Percentiles rank a stretch among this genome's conserved stretches.
Evolutionary conservation across 2,797 vertebrate species (phyloP).

Genomic region (Selene dorsalis): DNA sequence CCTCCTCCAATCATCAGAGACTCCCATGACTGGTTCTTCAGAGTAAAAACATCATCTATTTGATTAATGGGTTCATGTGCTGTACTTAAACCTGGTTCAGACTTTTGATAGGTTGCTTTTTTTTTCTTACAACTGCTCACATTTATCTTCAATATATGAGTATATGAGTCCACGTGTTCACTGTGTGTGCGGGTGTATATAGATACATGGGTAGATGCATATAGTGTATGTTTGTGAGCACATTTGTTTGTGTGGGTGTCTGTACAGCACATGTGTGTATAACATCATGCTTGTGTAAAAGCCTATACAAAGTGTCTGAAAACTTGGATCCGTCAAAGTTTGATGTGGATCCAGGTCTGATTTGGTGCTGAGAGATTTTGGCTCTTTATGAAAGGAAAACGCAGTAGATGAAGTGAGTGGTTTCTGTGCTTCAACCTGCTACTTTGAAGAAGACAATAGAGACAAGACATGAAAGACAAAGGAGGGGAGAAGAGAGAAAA

Average conservation of each 20-base stretch:
- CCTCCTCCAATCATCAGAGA: background rate
- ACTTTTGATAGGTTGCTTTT: background rate
- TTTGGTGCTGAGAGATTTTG: conserved; percentile 83
- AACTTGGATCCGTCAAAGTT: background rate
- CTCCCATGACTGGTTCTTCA: background rate
- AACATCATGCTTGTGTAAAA: background rate
- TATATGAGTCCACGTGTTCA: background rate
- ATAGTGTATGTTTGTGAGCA: background rate
- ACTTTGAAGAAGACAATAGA: conserved; percentile 10
- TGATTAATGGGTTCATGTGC: background rate
- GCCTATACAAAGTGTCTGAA: background rate
- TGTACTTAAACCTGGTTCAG: background rate
- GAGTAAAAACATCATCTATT: background rate
- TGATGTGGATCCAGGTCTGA: conserved; percentile 29
- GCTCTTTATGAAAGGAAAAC: conserved; percentile 54
- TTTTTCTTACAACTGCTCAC: background rate
- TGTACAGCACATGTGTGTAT: background rate
- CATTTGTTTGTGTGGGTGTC: background rate
- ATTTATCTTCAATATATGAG: background rate
- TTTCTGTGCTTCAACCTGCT: conserved; percentile 10
- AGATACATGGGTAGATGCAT: background rate
- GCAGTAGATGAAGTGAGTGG: conserved; percentile 1
- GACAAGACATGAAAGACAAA: background rate
- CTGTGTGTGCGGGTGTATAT: background rate
- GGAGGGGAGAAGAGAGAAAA: background rate